These are phyloP conservation scores for Bombus impatiens DNA, from an alignment of 1,140 invertebrate genomes.

Conservation along the genomic window DNA sequence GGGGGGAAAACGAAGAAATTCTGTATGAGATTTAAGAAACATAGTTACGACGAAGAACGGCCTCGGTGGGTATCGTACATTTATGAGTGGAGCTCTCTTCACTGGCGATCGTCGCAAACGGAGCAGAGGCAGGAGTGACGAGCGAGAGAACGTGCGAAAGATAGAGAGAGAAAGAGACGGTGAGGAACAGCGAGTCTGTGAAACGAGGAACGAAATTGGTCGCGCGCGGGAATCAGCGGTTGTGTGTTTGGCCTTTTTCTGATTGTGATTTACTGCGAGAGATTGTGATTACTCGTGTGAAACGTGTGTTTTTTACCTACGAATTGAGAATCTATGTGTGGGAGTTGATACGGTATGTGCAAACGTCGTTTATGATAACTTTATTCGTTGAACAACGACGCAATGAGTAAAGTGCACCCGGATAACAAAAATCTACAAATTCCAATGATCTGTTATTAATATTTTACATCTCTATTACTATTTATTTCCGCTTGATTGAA, in stretches of 20 bases:
- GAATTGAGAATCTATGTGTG: conserved; percentile 63
- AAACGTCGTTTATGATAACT: conserved; percentile 50
- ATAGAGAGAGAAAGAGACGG: conserved; percentile 48
- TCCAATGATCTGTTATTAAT: conserved; percentile 34
- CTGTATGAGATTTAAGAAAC: conserved; percentile 71
- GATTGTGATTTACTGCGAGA: conserved; percentile 68
- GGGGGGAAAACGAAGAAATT: conserved; percentile 55
- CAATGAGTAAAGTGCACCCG: conserved; percentile 65
- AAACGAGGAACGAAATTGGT: conserved; percentile 75
- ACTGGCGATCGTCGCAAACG: conserved; percentile 59
- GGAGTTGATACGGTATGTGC: conserved; percentile 69
- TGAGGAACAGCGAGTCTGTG: conserved; percentile 61
- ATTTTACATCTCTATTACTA: not conserved
- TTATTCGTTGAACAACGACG: conserved; percentile 64
- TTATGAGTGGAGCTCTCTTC: conserved; percentile 46
- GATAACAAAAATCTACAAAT: conserved; percentile 51
- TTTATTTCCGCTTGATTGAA: not conserved
- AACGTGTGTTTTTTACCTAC: conserved; percentile 69
- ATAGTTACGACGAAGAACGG: conserved; percentile 69
- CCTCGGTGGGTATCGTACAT: conserved; percentile 73
- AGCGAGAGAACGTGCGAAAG: conserved; percentile 47
- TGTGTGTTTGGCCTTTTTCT: conserved; percentile 71
- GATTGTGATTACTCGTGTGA: conserved; percentile 62
- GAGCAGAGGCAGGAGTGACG: conserved; percentile 52
- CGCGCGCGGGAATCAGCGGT: conserved; percentile 76